These are phyloP conservation scores for Himantopus leucocephalus DNA, from an alignment of 2,113 vertebrate genomes.

Conservation along the genomic window DNA sequence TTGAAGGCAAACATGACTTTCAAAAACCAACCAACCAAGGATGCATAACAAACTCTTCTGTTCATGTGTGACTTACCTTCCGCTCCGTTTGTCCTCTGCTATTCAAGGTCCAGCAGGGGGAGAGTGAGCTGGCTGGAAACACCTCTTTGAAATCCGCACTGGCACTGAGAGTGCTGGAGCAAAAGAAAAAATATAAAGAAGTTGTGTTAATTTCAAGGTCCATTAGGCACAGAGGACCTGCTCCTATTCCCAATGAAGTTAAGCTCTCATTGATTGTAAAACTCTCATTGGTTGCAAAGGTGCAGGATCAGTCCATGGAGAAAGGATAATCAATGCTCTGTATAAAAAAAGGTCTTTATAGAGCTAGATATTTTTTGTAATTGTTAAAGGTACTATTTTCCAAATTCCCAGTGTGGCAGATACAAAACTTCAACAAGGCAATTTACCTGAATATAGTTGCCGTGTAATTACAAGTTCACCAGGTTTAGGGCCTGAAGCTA, in stretches of 20 bases:
- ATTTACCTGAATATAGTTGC: not conserved
- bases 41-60: not conserved
- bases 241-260: not conserved
- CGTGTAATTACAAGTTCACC: not conserved
- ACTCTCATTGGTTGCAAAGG: not conserved
- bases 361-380: not conserved
- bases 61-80: not conserved
- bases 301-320: not conserved
- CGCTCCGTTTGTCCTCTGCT: not conserved
- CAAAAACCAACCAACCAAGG: not conserved
- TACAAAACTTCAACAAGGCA: not conserved
- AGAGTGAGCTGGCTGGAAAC: not conserved
- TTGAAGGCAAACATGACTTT: not conserved
- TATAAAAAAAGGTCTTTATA: not conserved
- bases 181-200: conserved; percentile 43
- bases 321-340: not conserved
- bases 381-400: not conserved
- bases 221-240: conserved; percentile 15
- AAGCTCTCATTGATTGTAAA: not conserved
- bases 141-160: not conserved
- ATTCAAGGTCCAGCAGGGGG: not conserved
- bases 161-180: not conserved
- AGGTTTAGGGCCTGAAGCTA: not conserved
- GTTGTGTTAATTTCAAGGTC: conserved; percentile 51
- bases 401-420: not conserved